phyloP scores from a whole-genome alignment of 2,113 vertebrate species.

The Balaeniceps rex region DNA sequence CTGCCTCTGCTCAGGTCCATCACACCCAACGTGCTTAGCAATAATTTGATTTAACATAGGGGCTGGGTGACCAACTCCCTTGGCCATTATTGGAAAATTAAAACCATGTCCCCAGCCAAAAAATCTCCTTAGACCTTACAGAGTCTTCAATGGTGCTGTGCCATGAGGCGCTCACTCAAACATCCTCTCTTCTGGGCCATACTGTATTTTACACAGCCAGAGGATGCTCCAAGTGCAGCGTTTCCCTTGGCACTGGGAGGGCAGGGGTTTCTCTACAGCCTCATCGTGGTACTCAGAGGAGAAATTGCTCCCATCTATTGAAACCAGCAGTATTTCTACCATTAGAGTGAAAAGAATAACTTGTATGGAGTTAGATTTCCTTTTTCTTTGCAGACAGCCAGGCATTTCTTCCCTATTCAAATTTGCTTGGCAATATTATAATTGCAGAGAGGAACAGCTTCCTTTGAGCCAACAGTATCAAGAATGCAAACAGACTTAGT shows the following conservation, averaged over 20 bases:
- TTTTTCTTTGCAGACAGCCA: neutral
- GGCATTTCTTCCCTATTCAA: neutral
- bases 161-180: neutral
- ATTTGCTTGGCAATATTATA: neutral
- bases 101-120: neutral
- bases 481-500: neutral
- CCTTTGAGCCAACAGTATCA: neutral
- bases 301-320: neutral
- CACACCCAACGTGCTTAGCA: accelerated
- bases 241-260: neutral
- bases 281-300: neutral
- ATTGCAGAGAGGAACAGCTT: neutral
- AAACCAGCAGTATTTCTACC: neutral
- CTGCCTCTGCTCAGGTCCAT: neutral
- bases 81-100: neutral
- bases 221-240: neutral
- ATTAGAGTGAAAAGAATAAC: neutral
- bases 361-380: neutral
- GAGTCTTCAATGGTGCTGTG: neutral
- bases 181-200: neutral
- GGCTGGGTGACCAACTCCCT: neutral
- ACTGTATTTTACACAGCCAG: neutral
- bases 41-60: neutral
- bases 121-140: neutral
- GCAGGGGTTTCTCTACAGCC: neutral